Evolutionary conservation across 2,888 invertebrate genomes (phyloP).

Genomic region (Electrophaes corylata): DNA sequence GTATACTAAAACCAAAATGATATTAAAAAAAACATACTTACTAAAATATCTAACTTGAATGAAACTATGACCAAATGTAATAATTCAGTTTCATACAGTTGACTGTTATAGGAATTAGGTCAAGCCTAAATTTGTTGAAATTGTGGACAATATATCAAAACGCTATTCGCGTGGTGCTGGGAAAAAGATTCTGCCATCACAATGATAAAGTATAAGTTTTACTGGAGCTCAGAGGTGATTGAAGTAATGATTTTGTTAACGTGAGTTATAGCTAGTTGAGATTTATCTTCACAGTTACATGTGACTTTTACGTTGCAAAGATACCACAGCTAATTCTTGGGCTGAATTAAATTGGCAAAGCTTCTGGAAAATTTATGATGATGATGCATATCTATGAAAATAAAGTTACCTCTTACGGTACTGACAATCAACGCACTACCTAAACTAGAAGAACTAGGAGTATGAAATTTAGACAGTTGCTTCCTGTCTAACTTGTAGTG

Average conservation of each 20-base stretch:
- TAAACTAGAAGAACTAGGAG: too few species aligned
- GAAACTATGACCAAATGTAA: constrained; percentile 10
- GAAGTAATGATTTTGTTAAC: neutral
- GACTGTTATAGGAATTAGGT: constrained; percentile 38
- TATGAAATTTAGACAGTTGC: too few species aligned
- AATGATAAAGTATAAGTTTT: constrained; percentile 7
- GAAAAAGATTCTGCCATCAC: constrained; percentile 1
- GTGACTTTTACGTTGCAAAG: neutral
- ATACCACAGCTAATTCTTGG: neutral
- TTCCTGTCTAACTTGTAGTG: too few species aligned
- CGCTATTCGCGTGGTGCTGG: constrained; percentile 5
- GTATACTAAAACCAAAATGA: neutral
- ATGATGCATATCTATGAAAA: too few species aligned
- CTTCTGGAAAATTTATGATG: too few species aligned
- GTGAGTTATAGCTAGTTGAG: neutral
- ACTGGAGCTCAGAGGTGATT: neutral
- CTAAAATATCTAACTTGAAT: neutral
- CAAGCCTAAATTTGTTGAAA: constrained; percentile 41
- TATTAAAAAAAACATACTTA: neutral
- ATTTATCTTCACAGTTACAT: neutral
- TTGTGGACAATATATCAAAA: constrained; percentile 40
- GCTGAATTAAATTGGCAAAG: neutral
- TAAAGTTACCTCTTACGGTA: too few species aligned
- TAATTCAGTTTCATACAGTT: constrained; percentile 45
- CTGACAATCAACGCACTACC: too few species aligned